These are phyloP conservation scores for Chinchilla lanigera DNA, from an alignment of 2,113 vertebrate genomes.

Conservation along the genomic window DNA sequence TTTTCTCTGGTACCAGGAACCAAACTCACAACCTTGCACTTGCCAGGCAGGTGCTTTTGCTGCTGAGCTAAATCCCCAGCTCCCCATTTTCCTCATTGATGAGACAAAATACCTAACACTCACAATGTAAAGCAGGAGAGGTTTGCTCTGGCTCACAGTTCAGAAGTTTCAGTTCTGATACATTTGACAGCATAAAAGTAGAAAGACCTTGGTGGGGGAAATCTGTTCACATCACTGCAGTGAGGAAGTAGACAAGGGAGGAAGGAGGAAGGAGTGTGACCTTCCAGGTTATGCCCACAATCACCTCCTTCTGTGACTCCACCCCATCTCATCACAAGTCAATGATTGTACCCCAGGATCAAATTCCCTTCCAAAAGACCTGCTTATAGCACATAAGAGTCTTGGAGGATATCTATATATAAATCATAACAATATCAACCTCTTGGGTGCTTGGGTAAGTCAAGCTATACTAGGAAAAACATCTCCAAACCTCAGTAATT, in stretches of 20 bases:
- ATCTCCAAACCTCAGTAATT: neutral
- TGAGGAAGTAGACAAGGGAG: neutral
- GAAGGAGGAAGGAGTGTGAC: too few species aligned
- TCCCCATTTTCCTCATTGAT: neutral
- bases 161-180: neutral
- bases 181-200: neutral
- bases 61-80: too few species aligned
- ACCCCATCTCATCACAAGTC: neutral
- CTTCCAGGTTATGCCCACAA: neutral
- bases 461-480: neutral
- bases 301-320: neutral
- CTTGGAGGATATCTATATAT: neutral
- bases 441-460: neutral
- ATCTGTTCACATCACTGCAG: neutral
- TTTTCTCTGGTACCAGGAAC: too few species aligned
- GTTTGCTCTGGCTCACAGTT: neutral
- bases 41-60: too few species aligned
- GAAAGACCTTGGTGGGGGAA: neutral
- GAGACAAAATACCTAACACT: neutral
- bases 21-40: too few species aligned
- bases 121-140: neutral
- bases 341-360: neutral
- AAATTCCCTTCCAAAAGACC: neutral
- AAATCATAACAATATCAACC: neutral
- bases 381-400: neutral